A percentile compares a stretch with the other conserved stretches of the same genome.
Evolutionary conservation across 1,140 invertebrate genomes (phyloP).

Genomic region (Scaptomyza graminum): DNA sequence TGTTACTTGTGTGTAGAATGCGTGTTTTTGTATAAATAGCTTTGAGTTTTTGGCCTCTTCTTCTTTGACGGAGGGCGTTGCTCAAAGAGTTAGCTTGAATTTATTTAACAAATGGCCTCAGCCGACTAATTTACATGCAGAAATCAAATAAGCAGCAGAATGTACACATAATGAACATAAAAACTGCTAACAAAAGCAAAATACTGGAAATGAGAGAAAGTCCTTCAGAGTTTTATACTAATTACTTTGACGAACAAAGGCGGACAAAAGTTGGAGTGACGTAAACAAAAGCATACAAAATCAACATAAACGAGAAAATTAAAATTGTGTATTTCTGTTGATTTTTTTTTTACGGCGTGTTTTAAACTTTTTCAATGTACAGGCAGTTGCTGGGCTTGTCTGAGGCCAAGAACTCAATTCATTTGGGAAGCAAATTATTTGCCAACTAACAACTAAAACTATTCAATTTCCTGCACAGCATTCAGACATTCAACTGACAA

Average conservation of each 20-base stretch:
- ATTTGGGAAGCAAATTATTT: slow-evolving; percentile 57
- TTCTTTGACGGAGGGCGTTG: background rate
- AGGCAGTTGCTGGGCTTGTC: background rate
- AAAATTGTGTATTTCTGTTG: slow-evolving; percentile 54
- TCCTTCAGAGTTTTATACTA: slow-evolving; percentile 68
- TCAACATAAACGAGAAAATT: slow-evolving; percentile 73
- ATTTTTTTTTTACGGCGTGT: background rate
- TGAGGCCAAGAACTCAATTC: slow-evolving; percentile 3
- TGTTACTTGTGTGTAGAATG: slow-evolving; percentile 27
- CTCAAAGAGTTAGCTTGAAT: slow-evolving; percentile 51
- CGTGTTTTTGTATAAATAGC: slow-evolving; percentile 59
- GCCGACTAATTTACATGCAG: slow-evolving; percentile 78
- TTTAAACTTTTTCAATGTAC: background rate
- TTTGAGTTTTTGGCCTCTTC: slow-evolving; percentile 63
- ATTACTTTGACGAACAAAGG: slow-evolving; percentile 82
- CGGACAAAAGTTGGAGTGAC: slow-evolving; percentile 57
- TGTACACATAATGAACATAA: slow-evolving; percentile 70
- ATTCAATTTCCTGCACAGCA: slow-evolving; percentile 69
- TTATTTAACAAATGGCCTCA: slow-evolving; percentile 75
- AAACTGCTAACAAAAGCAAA: slow-evolving; percentile 40
- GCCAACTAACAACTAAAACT: slow-evolving; percentile 75
- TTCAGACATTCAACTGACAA: slow-evolving; percentile 34
- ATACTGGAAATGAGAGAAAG: slow-evolving; percentile 42
- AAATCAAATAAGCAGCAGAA: slow-evolving; percentile 75
- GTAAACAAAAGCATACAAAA: slow-evolving; percentile 70